Base-by-base conservation (phyloP, 2,113 vertebrate species). In the Misgurnus mizolepis region DNA sequence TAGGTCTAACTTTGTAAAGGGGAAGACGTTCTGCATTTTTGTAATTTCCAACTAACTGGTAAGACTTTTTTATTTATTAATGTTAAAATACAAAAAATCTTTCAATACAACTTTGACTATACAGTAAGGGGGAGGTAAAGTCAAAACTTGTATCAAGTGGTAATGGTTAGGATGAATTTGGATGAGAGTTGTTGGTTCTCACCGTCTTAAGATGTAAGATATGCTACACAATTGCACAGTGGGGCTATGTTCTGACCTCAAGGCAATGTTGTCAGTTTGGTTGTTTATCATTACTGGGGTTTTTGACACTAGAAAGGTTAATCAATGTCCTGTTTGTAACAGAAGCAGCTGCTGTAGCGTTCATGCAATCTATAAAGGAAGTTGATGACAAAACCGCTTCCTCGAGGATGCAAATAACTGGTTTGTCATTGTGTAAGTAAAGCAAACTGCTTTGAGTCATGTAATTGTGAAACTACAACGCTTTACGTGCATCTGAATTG, bases 181-280 rank as follows among this genome's bases (percentile, higher is more conserved):
- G 60, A 62, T 78, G 84, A 80, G 56, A 86, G 79, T 64, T 78
- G 80, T 83, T 86, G 88, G 80, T 86, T 90, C 81, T 83, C 85
- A 74, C 70, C 64, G 78, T 87, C 74, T 88, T 79, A 22, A 22
- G 22, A 83, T 79, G 81, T 88, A 85, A 87, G 84, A 88, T 78
- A 87, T 80, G 84, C 77, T 85, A 81, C 74, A 86, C 41, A 89
- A 85, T 78, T 85, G 84, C 84, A 67, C 50, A 45, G 77, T 78
- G 77, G 69, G 39, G 64, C 79, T 56, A 14, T 56, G 17, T 56
- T 15, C n/a, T 56, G 6, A 6, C 55, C 5, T 56, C 56, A 56
- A 73, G 40, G 12, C n/a, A 58, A 22, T 73, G 15, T 43, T 9
- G 53, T 41, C 69, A 18, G 14, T 2, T 72, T 53, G 22, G 27